Conservation (phyloP, 2,113 vertebrate species). For the Neodon shergylaensis region DNA sequence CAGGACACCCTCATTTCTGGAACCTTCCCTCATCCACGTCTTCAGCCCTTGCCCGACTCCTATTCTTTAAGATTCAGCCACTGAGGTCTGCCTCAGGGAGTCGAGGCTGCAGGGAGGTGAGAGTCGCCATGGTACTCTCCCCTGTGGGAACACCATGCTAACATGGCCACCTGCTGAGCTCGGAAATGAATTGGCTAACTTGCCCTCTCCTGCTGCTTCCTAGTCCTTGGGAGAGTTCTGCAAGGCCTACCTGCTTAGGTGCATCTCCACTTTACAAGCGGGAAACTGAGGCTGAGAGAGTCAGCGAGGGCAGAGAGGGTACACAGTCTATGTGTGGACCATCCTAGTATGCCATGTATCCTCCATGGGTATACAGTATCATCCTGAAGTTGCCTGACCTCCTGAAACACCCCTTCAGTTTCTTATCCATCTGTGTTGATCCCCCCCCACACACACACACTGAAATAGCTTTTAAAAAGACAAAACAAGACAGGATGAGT, state of each 20-base stretch:
- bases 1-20: background rate
- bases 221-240: background rate
- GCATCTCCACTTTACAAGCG: background rate
- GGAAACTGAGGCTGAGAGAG: background rate
- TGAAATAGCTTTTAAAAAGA: slow-evolving; percentile 13
- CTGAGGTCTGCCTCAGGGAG: background rate
- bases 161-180: background rate
- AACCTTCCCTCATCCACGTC: background rate
- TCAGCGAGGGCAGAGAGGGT: background rate
- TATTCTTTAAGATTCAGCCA: background rate
- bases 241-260: too few species aligned
- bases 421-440: background rate
- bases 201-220: background rate
- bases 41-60: background rate
- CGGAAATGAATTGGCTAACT: background rate
- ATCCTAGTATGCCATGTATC: background rate
- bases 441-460: background rate
- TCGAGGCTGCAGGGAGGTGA: background rate
- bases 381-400: background rate
- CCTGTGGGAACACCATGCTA: background rate
- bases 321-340: too few species aligned
- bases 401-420: too few species aligned
- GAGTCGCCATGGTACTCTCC: background rate
- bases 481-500: background rate
- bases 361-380: background rate